Base-by-base conservation (phyloP, 2,888 invertebrate genomes). In the Perithous albicinctus region DNA sequence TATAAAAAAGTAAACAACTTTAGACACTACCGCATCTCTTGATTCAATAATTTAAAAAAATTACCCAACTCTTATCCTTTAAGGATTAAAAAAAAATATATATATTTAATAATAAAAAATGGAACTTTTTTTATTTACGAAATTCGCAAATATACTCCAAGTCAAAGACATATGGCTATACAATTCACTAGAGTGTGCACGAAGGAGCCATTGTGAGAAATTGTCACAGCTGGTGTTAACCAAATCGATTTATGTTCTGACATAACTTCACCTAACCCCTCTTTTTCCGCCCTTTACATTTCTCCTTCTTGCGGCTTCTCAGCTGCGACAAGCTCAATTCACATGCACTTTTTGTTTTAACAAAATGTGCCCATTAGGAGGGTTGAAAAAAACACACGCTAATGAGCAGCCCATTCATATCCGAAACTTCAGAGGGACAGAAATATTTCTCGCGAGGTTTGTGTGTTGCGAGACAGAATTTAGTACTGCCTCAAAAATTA, bases 151-250 rank as follows among this genome's bases (percentile, higher is more conserved):
- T 6, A 26, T 3, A n/a, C 15, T n/a, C 2, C n/a, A n/a, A 12
- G n/a, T 12, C 15, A 41, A n/a, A 61, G 35, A 41, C 38, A 10
- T 23, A 63, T 23, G 63, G 12, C 20, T 41, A 23, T 63, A 63
- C 6, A 41, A 41, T 63, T 12, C 2, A 12, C 41, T 23, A 63
- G 41, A 23, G 23, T 41, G n/a, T n/a, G n/a, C n/a, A n/a, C n/a
- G n/a, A n/a, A n/a, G n/a, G n/a, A n/a, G n/a, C 20, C 3, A 8
- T 15, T 35, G 59, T 63, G 63, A 41, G 23, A 63, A 41, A 63
- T 63, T 41, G 41, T 41, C 20, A 63, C 63, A 41, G 63, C 63
- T 41, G 63, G 23, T 63, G 41, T 23, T 23, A 23, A 63, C 12
- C 63, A 1, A 63, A 23, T 20, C 23, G 38, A 63, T 63, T 63